Evolutionary conservation across 2,113 vertebrate genomes (phyloP).

Genomic region (Quiscalus mexicanus): DNA sequence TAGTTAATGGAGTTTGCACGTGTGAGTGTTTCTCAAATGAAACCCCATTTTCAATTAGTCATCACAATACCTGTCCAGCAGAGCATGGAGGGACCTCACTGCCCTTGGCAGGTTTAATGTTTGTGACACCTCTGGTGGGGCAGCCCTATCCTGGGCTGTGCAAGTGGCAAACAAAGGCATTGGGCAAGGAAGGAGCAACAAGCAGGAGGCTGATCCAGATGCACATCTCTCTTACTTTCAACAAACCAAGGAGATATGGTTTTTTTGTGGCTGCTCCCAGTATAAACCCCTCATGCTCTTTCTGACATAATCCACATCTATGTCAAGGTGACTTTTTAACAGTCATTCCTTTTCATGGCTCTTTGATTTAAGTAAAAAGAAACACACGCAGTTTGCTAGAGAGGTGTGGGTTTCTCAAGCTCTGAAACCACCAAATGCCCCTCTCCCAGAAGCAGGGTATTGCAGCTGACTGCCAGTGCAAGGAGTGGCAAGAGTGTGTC

Average conservation of each 20-base stretch:
- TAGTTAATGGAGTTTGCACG: neutral
- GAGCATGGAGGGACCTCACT: neutral
- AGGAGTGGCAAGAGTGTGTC: neutral
- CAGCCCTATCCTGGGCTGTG: neutral
- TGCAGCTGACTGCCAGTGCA: neutral
- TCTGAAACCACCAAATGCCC: neutral
- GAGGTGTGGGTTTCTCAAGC: neutral
- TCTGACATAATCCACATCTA: neutral
- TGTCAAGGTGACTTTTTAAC: neutral
- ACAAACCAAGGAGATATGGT: neutral
- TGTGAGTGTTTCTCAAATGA: neutral
- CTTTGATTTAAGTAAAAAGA: conserved; percentile 12
- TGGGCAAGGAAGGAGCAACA: neutral
- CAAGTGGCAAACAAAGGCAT: neutral
- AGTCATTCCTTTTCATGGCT: neutral
- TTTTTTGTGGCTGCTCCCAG: neutral
- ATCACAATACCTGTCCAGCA: neutral
- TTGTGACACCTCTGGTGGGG: neutral
- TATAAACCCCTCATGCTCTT: neutral
- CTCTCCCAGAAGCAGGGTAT: neutral
- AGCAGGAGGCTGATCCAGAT: neutral
- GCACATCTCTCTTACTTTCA: neutral
- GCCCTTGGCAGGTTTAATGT: neutral
- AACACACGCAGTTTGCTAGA: neutral
- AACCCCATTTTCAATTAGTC: neutral